Evolutionary conservation across 2,888 invertebrate species (phyloP).

Genomic region (Caradrina clavipalpis): DNA sequence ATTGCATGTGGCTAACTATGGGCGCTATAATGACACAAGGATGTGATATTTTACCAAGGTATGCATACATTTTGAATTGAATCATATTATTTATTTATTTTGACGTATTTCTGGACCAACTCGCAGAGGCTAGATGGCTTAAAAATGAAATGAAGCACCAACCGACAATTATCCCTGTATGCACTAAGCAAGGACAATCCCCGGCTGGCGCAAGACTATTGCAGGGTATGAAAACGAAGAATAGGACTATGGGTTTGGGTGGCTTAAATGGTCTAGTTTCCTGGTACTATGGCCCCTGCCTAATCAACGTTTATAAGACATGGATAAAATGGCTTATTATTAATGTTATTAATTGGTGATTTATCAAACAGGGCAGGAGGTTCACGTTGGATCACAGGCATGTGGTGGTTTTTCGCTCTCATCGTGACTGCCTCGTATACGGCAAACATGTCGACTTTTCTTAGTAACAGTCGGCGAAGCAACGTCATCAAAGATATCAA

Average conservation of each 20-base stretch:
- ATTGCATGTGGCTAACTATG: slow-evolving; percentile 98
- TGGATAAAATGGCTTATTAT: too few relatives aligned
- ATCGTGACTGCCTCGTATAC: slow-evolving; percentile 96
- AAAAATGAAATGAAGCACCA: too few relatives aligned
- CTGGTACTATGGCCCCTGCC: too few relatives aligned
- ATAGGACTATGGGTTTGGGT: too few relatives aligned
- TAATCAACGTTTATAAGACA: too few relatives aligned
- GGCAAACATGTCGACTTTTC: slow-evolving; percentile 95
- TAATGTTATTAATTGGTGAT: background rate
- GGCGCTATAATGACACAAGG: slow-evolving; percentile 98
- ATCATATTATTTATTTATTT: background rate
- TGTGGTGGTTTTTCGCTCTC: slow-evolving; percentile 98
- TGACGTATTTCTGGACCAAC: too few relatives aligned
- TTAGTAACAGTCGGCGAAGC: slow-evolving; percentile 95
- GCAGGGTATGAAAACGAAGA: too few relatives aligned
- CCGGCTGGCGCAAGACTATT: too few relatives aligned
- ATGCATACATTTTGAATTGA: slow-evolving; percentile 66
- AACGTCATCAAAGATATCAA: slow-evolving; percentile 96
- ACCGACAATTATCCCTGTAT: too few relatives aligned
- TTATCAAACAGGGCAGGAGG: slow-evolving; percentile 93
- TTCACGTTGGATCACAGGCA: slow-evolving; percentile 96
- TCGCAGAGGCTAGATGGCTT: too few relatives aligned
- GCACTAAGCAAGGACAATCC: too few relatives aligned
- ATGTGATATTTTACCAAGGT: slow-evolving; percentile 97
- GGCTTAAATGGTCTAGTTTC: too few relatives aligned